These are phyloP conservation scores for Epinotia brunnichana DNA, from an alignment of 2,888 invertebrate genomes.

Conservation along the genomic window DNA sequence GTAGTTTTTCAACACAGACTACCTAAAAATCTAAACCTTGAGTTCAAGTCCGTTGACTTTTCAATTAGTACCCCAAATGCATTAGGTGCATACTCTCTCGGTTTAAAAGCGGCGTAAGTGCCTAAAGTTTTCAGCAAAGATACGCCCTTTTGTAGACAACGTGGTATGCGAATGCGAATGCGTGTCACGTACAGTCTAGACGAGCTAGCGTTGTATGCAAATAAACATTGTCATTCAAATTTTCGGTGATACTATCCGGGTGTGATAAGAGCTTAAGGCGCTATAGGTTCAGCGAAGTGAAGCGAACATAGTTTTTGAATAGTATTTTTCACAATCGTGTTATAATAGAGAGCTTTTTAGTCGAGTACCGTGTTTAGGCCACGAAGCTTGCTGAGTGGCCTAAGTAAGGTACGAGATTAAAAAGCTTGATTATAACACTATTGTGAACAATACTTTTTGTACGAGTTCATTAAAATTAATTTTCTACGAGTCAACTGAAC, in stretches of 20 bases:
- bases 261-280: constrained; percentile 40
- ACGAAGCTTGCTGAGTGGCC: no score
- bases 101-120: not conserved
- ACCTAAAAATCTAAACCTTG: constrained; percentile 12
- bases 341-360: no score
- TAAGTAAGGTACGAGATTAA: no score
- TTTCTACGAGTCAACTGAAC: no score
- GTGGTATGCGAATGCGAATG: constrained; percentile 1
- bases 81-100: constrained; percentile 21
- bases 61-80: constrained; percentile 34
- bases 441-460: no score
- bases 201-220: constrained; percentile 41
- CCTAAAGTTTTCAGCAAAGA: not conserved
- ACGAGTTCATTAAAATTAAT: no score
- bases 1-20: no score
- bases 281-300: no score
- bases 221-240: constrained; percentile 44
- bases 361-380: no score
- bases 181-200: constrained; percentile 39
- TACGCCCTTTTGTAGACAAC: constrained; percentile 14
- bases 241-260: constrained; percentile 46
- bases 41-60: constrained; percentile 26
- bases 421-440: no score
- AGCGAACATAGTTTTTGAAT: no score
- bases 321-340: no score